Base-by-base conservation (phyloP, 2,888 invertebrate genomes). In the Lacanobia wlatinum region DNA sequence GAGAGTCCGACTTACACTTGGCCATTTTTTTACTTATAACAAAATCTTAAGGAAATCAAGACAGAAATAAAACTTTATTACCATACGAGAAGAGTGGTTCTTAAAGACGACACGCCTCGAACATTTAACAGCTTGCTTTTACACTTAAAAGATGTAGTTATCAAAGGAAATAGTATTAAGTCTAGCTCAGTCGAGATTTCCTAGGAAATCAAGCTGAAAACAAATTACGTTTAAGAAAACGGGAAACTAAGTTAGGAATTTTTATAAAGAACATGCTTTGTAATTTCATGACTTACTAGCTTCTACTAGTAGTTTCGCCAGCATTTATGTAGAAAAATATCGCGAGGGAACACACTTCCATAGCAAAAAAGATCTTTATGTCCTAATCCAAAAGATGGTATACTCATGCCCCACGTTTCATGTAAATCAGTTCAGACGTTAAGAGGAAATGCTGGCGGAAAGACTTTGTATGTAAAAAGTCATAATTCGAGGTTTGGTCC, bases 81-180 rank as follows among this genome's bases (percentile, higher is more conserved):
- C 10, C 1, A 12, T 2, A 58, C 3, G 14, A 52, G 28, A 14
- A 28, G 12, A 48, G 28, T 23, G 10, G 18, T 52, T 21, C 60
- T 56, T 28, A 23, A 56, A 66, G 48, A n/a, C 16, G 21, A n/a
- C 61, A 58, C 28, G 48, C 21, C 38, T 46, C 0, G 14, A 68
- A 21, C 48, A 48, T 69, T 53, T 46, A 62, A 14, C 55, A 34
- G 55, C 73, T 52, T 21, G 12, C 48, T 72, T 56, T 6, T 2
- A 65, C 12, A 34, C 53, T 53, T 18, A 53, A 48, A 48, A 60
- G 21, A 58, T 65, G 48, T 62, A 40, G n/a, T 64, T 70, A 70
- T 28, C 64, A 58, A 55, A 62, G 58, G 18, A 62, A 62, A 62
- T 50, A 18, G 1, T 14, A 63, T 76, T 52, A 60, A 53, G 21